Evolutionary conservation across 2,797 vertebrate genomes (phyloP).

Genomic region (Mormyrus proboscirostris): DNA sequence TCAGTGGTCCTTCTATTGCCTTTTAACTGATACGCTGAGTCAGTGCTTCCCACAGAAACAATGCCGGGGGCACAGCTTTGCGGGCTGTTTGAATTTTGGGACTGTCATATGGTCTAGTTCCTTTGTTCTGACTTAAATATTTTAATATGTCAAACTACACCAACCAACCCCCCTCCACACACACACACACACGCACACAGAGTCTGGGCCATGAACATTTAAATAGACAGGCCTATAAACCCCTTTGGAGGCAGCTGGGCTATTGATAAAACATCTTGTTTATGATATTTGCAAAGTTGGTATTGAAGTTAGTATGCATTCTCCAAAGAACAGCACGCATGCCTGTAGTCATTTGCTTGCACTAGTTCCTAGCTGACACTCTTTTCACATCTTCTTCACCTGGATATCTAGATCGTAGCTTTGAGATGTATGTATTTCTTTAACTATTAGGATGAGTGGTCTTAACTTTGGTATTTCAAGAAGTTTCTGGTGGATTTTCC

Average conservation of each 20-base stretch:
- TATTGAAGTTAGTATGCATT: background rate
- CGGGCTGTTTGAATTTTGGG: too few species aligned
- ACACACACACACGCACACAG: background rate
- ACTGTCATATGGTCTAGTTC: too few species aligned
- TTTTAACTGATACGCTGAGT: background rate
- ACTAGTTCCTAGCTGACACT: background rate
- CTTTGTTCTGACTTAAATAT: background rate
- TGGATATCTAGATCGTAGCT: background rate
- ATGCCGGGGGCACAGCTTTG: background rate
- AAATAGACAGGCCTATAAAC: background rate
- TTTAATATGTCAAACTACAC: background rate
- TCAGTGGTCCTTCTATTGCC: background rate
- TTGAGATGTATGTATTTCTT: background rate
- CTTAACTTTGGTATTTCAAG: constrained; percentile 26
- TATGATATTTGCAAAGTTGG: background rate
- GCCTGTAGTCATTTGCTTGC: background rate
- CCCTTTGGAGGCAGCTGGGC: background rate
- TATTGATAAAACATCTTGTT: background rate
- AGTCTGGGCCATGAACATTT: background rate
- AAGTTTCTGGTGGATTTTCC: constrained; percentile 26
- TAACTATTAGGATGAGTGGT: constrained; percentile 19
- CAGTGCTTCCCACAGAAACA: background rate
- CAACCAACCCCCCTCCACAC: background rate
- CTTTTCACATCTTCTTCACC: background rate
- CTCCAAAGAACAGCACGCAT: background rate